phyloP scores from a whole-genome alignment of 2,888 invertebrate species.

The Phalangium opilio region DNA sequence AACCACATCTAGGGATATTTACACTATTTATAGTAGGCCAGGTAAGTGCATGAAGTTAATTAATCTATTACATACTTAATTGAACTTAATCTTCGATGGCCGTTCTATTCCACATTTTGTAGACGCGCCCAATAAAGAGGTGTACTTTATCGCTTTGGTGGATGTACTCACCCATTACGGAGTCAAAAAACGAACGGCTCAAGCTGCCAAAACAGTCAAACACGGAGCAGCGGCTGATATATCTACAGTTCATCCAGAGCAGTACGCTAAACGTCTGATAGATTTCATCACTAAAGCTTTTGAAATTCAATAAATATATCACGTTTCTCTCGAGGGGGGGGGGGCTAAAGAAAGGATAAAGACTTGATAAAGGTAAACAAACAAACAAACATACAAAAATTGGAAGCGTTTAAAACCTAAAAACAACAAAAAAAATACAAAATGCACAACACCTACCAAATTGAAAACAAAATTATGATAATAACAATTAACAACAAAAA shows the following conservation, averaged over 20 bases:
- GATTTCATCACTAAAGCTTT: conserved; percentile 94
- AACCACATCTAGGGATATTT: conserved; percentile 56
- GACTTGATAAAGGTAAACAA: too few species aligned
- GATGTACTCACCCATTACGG: conserved; percentile 97
- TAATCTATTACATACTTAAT: too few species aligned
- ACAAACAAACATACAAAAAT: too few species aligned
- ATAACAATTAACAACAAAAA: too few species aligned
- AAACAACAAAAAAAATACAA: too few species aligned
- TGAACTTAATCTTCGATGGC: too few species aligned
- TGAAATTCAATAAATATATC: conserved; percentile 38
- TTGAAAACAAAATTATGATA: too few species aligned
- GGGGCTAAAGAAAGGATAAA: too few species aligned
- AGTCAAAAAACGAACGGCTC: conserved; percentile 95
- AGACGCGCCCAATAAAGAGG: conserved; percentile 60
- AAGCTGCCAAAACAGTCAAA: conserved; percentile 97
- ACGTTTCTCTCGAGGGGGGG: too few species aligned
- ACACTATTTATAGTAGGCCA: conserved; percentile 83
- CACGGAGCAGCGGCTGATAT: conserved; percentile 98
- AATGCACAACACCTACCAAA: too few species aligned
- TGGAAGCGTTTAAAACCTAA: too few species aligned
- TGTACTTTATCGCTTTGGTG: conserved; percentile 95
- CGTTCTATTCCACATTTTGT: conserved; percentile 25
- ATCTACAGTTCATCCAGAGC: conserved; percentile 97
- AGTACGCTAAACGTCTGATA: conserved; percentile 92
- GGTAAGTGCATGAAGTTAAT: conserved; percentile 41